Evolutionary conservation across 1,140 invertebrate species (phyloP), one percentile per base, ranked within the genome.

Genomic region (Eumeta japonica): DNA sequence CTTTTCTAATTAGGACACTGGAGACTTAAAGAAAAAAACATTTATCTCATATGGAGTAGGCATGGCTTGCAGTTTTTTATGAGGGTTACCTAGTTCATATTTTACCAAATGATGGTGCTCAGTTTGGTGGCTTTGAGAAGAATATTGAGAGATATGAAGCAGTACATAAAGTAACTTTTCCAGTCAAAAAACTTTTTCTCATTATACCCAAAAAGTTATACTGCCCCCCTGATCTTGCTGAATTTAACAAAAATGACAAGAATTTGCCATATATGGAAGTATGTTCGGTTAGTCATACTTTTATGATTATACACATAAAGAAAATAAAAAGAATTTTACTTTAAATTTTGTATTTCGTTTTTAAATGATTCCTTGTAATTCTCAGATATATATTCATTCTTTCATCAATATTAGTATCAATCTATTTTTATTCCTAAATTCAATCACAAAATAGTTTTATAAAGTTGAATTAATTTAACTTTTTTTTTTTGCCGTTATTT

Each of bases 1-100:
- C n/a, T n/a, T n/a, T n/a, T n/a, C n/a, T n/a, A n/a, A n/a, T n/a
- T n/a, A n/a, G n/a, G n/a, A n/a, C n/a, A n/a, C n/a, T n/a, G n/a
- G n/a, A n/a, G n/a, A n/a, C n/a, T n/a, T n/a, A n/a, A n/a, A n/a
- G n/a, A n/a, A n/a, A n/a, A n/a, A n/a, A n/a, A n/a, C n/a, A n/a
- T n/a, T n/a, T n/a, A n/a, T n/a, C n/a, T n/a, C n/a, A n/a, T 85
- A 82, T 51, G 84, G 82, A 0, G 74, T 74, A 5, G 79, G 80
- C 3, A 85, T 87, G 83, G 85, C 84, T 1, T 80, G 79, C 11
- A 83, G 73, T 28, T 87, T 79, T 55, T n/a, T 84, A 81, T 39
- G 79, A 84, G 52, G 84, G 84, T 1, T 87, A 86, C 54, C 55
- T 87, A 0, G 75, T 64, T 15, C 57, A 83, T 9, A 58, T 83